Evolutionary conservation across 2,797 vertebrate species (phyloP).

Genomic region (Sphenodon punctatus): DNA sequence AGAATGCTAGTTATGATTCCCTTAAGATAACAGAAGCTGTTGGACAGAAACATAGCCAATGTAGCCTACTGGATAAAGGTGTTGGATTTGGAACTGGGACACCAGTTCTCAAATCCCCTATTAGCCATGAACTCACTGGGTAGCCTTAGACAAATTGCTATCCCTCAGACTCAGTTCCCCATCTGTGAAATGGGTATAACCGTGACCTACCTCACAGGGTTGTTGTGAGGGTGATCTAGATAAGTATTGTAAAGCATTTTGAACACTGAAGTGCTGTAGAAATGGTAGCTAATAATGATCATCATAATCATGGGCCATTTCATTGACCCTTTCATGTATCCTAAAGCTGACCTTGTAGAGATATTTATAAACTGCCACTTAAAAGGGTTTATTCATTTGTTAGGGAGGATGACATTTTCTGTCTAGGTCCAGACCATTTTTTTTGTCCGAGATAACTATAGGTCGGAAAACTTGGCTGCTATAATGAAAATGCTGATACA

Average conservation of each 20-base stretch:
- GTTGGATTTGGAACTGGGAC: too few relatives aligned
- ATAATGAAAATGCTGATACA: constrained; percentile 45
- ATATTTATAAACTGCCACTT: rapidly evolving
- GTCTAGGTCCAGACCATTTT: not conserved
- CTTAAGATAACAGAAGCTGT: not conserved
- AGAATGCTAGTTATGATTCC: not conserved
- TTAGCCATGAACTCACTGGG: too few relatives aligned
- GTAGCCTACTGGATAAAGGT: too few relatives aligned
- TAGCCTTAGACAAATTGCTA: too few relatives aligned
- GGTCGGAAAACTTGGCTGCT: not conserved
- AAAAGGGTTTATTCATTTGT: not conserved
- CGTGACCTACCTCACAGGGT: too few relatives aligned
- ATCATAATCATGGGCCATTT: rapidly evolving
- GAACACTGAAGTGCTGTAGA: too few relatives aligned
- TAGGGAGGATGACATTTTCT: not conserved
- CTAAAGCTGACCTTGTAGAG: not conserved
- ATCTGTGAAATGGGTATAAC: too few relatives aligned
- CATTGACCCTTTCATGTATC: not conserved
- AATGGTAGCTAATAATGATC: too few relatives aligned
- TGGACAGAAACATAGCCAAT: not conserved
- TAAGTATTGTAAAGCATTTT: too few relatives aligned
- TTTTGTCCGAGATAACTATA: not conserved
- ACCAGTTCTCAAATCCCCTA: too few relatives aligned
- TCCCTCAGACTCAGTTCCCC: too few relatives aligned
- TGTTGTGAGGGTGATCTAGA: too few relatives aligned